phyloP scores from a whole-genome alignment of 2,888 invertebrate species.

The Apomyelois bistriatella region DNA sequence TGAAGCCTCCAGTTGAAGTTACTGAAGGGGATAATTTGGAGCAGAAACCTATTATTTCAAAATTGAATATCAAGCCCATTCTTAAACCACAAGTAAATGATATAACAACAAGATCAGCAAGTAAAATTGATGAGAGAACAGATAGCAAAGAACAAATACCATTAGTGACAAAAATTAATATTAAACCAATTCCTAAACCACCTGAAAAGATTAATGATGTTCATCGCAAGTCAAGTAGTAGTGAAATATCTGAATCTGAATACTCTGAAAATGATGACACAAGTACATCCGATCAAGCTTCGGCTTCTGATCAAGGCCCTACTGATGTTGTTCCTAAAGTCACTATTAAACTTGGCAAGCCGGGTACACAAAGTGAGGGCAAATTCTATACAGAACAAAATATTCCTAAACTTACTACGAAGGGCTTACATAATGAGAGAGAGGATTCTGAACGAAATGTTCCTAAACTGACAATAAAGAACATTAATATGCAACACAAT shows the following conservation, averaged over 20 bases:
- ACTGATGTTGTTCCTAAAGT: constrained; percentile 67
- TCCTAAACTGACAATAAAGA: constrained; percentile 61
- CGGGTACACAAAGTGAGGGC: constrained; percentile 66
- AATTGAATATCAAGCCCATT: constrained; percentile 70
- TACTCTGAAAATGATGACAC: constrained; percentile 78
- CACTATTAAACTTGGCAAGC: constrained; percentile 70
- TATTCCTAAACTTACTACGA: constrained; percentile 68
- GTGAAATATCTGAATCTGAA: constrained; percentile 76
- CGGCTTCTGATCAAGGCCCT: constrained; percentile 62
- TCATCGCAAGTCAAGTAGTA: constrained; percentile 72
- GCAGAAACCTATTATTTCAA: constrained; percentile 51
- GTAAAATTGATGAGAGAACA: constrained; percentile 26
- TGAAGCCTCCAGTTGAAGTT: constrained; percentile 42
- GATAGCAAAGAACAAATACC: constrained; percentile 48
- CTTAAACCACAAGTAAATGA: constrained; percentile 47
- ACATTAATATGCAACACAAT: constrained; percentile 53
- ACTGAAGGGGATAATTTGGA: constrained; percentile 31
- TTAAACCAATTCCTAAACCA: constrained; percentile 71
- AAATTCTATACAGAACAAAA: constrained; percentile 68
- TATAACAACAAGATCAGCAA: constrained; percentile 35
- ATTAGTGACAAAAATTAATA: constrained; percentile 66
- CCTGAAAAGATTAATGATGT: constrained; percentile 68
- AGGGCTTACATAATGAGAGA: constrained; percentile 56
- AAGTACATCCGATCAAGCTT: constrained; percentile 67
- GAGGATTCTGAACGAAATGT: constrained; percentile 50